Evolutionary conservation across 2,797 vertebrate species (phyloP).

Genomic region (Microhierax caerulescens): DNA sequence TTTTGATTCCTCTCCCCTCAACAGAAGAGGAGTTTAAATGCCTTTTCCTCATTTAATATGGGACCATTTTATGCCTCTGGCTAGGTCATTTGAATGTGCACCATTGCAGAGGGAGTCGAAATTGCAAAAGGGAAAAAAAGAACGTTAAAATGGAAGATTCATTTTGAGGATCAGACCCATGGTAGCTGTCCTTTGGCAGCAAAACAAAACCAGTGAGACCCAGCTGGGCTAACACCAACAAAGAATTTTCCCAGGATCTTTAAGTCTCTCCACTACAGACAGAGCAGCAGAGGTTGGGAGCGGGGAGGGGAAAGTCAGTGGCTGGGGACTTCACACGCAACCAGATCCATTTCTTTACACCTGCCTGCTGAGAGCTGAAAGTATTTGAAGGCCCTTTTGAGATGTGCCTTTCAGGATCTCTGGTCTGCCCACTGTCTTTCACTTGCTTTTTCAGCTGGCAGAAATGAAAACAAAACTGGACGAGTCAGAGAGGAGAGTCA

Average conservation of each 20-base stretch:
- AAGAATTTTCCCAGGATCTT: not conserved
- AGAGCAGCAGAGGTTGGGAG: not conserved
- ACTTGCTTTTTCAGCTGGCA: constrained; percentile 69
- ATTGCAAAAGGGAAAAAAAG: not conserved
- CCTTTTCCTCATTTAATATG: not conserved
- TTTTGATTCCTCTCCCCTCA: not conserved
- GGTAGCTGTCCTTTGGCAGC: not conserved
- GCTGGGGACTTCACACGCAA: not conserved
- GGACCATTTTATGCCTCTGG: not conserved
- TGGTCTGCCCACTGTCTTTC: not conserved
- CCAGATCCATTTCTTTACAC: not conserved
- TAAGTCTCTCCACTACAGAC: not conserved
- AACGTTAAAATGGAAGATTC: not conserved
- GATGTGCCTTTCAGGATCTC: not conserved
- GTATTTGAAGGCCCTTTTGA: not conserved
- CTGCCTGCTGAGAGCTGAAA: not conserved
- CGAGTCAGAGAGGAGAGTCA: not conserved
- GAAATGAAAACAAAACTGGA: constrained; percentile 70
- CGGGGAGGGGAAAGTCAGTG: not conserved
- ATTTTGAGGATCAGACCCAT: not conserved
- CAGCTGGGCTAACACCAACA: not conserved
- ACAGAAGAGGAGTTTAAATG: not conserved
- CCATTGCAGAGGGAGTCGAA: not conserved
- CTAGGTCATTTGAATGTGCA: not conserved
- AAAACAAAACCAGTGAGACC: not conserved